phyloP scores from a whole-genome alignment of 2,113 vertebrate species.

The Lates calcarifer region DNA sequence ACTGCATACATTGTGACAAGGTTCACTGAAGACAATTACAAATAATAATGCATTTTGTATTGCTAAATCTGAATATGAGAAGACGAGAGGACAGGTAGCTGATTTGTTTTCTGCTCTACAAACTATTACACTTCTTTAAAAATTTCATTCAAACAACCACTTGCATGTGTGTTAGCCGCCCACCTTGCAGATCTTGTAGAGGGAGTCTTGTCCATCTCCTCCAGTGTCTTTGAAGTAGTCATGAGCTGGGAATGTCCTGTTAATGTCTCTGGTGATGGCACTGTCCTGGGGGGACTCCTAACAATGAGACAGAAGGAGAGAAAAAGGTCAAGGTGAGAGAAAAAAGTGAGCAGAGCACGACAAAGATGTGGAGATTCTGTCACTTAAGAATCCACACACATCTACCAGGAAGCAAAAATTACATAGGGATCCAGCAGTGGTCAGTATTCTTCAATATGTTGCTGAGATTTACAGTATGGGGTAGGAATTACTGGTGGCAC shows the following conservation, averaged over 20 bases:
- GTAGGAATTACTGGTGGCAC: slow-evolving; percentile 45
- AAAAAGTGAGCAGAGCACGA: neutral
- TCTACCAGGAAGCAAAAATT: neutral
- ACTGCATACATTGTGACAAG: neutral
- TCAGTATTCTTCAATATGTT: slow-evolving; percentile 37
- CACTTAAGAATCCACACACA: neutral
- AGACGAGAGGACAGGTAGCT: neutral
- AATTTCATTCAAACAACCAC: neutral
- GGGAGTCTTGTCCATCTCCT: slow-evolving; percentile 97
- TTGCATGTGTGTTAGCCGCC: neutral
- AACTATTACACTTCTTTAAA: neutral
- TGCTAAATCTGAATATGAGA: neutral
- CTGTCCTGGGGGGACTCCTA: slow-evolving; percentile 99
- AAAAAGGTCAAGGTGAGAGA: neutral
- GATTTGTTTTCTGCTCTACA: slow-evolving; percentile 7
- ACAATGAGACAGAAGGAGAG: slow-evolving; percentile 29
- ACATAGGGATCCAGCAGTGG: slow-evolving; percentile 53
- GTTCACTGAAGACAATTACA: neutral
- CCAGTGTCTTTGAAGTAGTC: slow-evolving; percentile 99
- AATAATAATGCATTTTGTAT: neutral
- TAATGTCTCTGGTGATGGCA: slow-evolving; percentile 98
- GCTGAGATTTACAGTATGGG: slow-evolving; percentile 24
- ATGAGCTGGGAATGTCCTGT: slow-evolving; percentile 98
- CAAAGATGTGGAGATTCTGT: neutral
- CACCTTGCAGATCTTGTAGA: slow-evolving; percentile 99